phyloP scores from a whole-genome alignment of 2,888 invertebrate genomes.

The Quadroppia sp. region DNA sequence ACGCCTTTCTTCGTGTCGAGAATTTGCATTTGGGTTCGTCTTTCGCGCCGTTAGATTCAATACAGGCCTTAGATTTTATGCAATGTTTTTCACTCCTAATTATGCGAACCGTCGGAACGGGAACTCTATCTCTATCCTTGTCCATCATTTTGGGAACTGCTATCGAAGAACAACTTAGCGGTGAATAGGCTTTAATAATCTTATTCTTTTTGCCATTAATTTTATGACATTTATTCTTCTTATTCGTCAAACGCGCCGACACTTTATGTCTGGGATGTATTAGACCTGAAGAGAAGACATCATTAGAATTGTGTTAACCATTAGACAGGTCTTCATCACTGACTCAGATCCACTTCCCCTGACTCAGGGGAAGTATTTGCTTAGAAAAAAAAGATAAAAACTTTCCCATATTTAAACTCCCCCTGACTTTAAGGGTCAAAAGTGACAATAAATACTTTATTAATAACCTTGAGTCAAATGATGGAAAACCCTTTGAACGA shows the following conservation, averaged over 20 bases:
- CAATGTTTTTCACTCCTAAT: conserved; percentile 30
- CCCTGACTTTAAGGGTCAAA: no score
- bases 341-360: no score
- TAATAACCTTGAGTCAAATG: no score
- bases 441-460: no score
- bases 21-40: conserved; percentile 8
- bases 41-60: neutral
- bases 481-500: no score
- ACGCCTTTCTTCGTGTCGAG: conserved; percentile 17
- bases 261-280: conserved; percentile 28
- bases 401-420: no score
- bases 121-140: neutral
- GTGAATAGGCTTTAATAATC: conserved; percentile 25
- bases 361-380: no score
- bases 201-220: conserved; percentile 26
- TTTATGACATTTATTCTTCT: conserved; percentile 27
- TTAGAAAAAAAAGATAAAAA: no score
- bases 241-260: neutral
- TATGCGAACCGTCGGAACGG: conserved; percentile 18
- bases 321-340: no score
- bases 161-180: neutral
- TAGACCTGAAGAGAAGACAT: no score
- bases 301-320: no score
- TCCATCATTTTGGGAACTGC: neutral
- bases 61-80: conserved; percentile 17